These are phyloP conservation scores for Drosophila ambigua DNA, from an alignment of 1,140 invertebrate genomes.

Conservation along the genomic window DNA sequence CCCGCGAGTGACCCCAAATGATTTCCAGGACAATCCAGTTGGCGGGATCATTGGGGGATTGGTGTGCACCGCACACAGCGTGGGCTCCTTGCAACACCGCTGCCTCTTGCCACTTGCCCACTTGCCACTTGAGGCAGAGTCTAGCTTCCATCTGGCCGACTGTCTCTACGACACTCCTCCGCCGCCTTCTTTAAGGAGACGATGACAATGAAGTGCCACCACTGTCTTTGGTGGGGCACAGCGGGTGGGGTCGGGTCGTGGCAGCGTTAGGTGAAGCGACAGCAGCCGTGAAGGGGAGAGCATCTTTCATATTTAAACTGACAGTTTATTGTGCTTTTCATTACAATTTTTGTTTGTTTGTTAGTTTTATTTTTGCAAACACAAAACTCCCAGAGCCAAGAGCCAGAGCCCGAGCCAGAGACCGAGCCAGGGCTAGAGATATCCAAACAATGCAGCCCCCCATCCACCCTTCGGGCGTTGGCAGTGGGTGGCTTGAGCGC, in stretches of 20 bases:
- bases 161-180: neutral
- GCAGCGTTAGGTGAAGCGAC: slow-evolving; percentile 2
- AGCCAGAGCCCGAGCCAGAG: neutral
- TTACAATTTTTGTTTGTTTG: slow-evolving; percentile 69
- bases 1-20: slow-evolving; percentile 47
- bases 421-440: no score
- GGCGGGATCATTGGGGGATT: slow-evolving; percentile 32
- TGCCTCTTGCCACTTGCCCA: slow-evolving; percentile 31
- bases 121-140: slow-evolving; percentile 39
- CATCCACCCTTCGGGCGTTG: neutral
- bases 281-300: neutral
- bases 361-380: slow-evolving; percentile 68
- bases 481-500: slow-evolving; percentile 10
- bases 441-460: no score
- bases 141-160: no score
- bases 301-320: slow-evolving; percentile 79
- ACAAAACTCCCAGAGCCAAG: slow-evolving; percentile 24
- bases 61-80: slow-evolving; percentile 7
- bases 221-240: slow-evolving; percentile 10
- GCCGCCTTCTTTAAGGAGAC: slow-evolving; percentile 19
- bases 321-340: slow-evolving; percentile 81
- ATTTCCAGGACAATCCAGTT: slow-evolving; percentile 35
- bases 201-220: slow-evolving; percentile 47
- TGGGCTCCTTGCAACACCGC: slow-evolving; percentile 54
- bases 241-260: neutral